Base-by-base conservation (phyloP, 2,888 invertebrate species). In the Phalera bucephala region DNA sequence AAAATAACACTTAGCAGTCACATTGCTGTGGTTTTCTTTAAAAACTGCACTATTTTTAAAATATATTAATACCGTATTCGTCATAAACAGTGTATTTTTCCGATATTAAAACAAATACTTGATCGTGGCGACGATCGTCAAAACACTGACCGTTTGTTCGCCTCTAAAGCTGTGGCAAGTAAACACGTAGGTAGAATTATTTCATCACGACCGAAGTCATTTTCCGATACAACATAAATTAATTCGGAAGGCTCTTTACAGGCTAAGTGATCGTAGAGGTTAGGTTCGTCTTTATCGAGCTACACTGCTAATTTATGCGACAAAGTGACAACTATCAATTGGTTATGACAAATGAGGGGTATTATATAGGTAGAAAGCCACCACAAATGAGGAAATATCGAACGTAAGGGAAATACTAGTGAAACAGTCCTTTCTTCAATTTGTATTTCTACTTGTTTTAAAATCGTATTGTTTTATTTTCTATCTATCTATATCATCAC, bases 191-290 rank as follows among this genome's bases (percentile, higher is more conserved):
- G 77, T 85, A 66, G 60, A 86, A 87, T 77, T 71, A 56, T 50
- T 44, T 57, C 31, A 65, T 82, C 87, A 86, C 87, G 85, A 80
- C 49, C 45, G 47, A 21, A 56, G 68, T 69, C 72, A 73, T 75
- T 77, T 79, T 79, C 72, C 76, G 51, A 64, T 56, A 50, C 36
- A 39, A 45, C 40, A 34, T 39, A 23, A 50, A 44, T 33, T 34
- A 12, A 34, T 40, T 39, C 21, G 29, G 22, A 36, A 43, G 37
- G 33, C 36, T 29, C 41, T 38, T 36, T 38, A 28, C 26, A 35
- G 25, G 39, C 37, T 39, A 50, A 43, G 28, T 30, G 43, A 36
- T 31, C 9, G 15, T 14, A 13, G 7, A 26, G 3, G 13, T 26
- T n/a, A 13, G 12, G 22, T 10, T 21, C 12, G 12, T 25, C 10